phyloP scores from a whole-genome alignment of 2,888 invertebrate species.

The Eumacrocentrus americanus region DNA sequence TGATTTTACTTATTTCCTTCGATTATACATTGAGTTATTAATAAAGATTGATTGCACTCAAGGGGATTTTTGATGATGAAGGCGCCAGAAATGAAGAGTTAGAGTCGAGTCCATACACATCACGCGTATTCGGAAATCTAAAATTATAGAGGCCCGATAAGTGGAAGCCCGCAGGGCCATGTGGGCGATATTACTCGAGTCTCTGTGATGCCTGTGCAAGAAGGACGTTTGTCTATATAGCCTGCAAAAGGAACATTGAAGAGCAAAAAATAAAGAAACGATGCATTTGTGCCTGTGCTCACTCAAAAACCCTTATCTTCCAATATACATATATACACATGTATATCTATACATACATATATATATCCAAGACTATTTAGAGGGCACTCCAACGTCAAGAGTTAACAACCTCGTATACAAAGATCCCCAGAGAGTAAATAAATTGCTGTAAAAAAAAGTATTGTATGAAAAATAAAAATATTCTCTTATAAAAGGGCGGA shows the following conservation, averaged over 20 bases:
- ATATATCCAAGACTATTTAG: not conserved
- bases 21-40: too few species aligned
- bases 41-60: not conserved
- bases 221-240: not conserved
- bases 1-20: too few species aligned
- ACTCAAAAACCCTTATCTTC: not conserved
- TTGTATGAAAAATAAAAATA: too few species aligned
- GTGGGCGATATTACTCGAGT: slow-evolving; percentile 13
- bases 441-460: slow-evolving; percentile 18
- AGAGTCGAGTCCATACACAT: too few species aligned
- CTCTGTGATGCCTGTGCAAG: not conserved
- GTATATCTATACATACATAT: not conserved
- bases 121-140: slow-evolving; percentile 41
- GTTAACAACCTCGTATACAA: not conserved
- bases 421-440: too few species aligned
- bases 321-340: not conserved
- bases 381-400: not conserved
- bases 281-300: not conserved
- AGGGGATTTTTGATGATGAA: too few species aligned
- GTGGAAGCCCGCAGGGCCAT: slow-evolving; percentile 37
- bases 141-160: slow-evolving; percentile 41
- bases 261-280: not conserved
- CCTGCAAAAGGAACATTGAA: not conserved
- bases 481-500: too few species aligned
- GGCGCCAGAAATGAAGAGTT: not conserved